Base-by-base conservation (phyloP, 2,888 invertebrate genomes). In the Lithophane socia region DNA sequence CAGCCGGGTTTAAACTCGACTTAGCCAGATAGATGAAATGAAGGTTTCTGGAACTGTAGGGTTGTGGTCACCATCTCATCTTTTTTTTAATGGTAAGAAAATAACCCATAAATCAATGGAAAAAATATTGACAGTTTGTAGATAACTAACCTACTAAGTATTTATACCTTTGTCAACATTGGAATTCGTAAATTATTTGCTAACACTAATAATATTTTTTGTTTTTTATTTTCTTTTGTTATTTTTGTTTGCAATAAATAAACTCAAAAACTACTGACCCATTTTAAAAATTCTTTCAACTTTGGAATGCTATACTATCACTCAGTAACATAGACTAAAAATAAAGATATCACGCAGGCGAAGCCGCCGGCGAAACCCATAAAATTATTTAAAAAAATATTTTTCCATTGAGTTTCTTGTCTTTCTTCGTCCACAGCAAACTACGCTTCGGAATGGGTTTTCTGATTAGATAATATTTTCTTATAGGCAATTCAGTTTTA, bases 11-110 rank as follows among this genome's bases (percentile, higher is more conserved):
- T 80, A 79, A 85, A 79, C 68, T 85, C 73, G 64, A 68, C 83
- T 83, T 75, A 86, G 82, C 29, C 52, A 64, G 79, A 85, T 78
- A 82, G 85, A 86, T 87, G 44, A 87, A 87, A 87, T 84, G 79
- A 86, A 79, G 61, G 56, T 75, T 75, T 44, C 52, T 61, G 37
- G 73, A 77, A 74, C 69, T 52, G 66, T 67, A 76, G 87, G 76
- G 79, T 42, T 79, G 70, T 44, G 56, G 71, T 71, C 69, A 21
- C 37, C 64, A 60, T 63, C 70, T 44, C 52, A 61, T 42, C 9
- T 73, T 72, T 67, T 18, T 16, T 18, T 54, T 8, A 60, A 52
- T 21, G 12, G 0, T 10, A 29, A 29, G 21, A 16, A 78, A 80
- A 58, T 63, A 29, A 73, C 4, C 7, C 7, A 37, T 79, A n/a